Evolutionary conservation across 30 jellyfish, hydroid and myxozoan genomes (phyloP).

Genomic region (Catostylus mosaicus): DNA sequence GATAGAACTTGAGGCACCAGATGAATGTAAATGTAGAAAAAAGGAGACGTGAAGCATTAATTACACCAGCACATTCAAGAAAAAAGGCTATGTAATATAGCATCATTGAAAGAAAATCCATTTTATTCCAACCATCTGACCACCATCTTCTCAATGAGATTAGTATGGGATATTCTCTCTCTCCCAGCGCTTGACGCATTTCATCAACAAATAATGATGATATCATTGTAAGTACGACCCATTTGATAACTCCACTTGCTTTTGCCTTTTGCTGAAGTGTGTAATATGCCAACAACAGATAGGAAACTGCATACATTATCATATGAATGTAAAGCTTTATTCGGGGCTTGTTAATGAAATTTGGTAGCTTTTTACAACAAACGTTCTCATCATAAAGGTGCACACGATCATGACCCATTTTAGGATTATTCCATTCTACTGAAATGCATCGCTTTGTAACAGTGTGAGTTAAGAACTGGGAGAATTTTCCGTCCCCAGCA

Average conservation of each 20-base stretch:
- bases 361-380: too few relatives aligned
- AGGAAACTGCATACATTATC: neutral
- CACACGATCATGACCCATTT: too few relatives aligned
- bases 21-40: slow-evolving; percentile 6
- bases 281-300: neutral
- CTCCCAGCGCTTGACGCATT: slow-evolving; percentile 11
- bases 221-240: neutral
- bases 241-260: neutral
- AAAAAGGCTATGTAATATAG: too few relatives aligned
- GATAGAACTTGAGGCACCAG: slow-evolving; percentile 19
- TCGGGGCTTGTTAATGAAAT: too few relatives aligned
- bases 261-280: neutral
- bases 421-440: neutral
- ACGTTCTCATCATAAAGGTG: too few relatives aligned
- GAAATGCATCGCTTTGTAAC: neutral
- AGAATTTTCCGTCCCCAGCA: slow-evolving; percentile 3
- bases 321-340: neutral
- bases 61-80: neutral
- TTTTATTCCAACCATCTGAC: slow-evolving; percentile 8
- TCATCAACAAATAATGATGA: slow-evolving; percentile 2
- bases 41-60: neutral
- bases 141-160: neutral
- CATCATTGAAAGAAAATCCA: neutral
- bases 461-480: neutral
- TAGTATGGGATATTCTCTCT: neutral